phyloP scores from a whole-genome alignment of 2,113 vertebrate species.

The Hemiprocne comata region DNA sequence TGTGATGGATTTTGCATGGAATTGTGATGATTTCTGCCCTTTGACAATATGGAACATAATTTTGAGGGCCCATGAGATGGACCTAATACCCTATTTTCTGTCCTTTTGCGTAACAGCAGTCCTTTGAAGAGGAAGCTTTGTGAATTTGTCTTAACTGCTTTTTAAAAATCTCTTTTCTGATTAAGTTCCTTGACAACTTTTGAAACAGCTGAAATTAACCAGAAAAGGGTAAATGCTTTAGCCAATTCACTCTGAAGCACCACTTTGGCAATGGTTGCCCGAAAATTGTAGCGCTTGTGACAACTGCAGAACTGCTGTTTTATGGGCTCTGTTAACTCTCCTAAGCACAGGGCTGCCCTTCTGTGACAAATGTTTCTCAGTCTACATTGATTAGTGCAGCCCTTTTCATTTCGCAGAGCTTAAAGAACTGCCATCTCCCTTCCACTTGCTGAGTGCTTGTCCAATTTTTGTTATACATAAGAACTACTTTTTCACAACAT shows the following conservation, averaged over 20 bases:
- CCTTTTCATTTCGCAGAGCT: not conserved
- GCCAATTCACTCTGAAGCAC: not conserved
- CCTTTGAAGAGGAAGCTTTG: not conserved
- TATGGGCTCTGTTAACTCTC: not conserved
- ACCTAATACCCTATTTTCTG: not conserved
- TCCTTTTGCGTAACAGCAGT: not conserved
- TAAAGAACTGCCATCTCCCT: not conserved
- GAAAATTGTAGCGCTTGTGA: not conserved
- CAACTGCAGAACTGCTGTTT: not conserved
- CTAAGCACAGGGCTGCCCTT: not conserved
- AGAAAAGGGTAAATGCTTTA: not conserved
- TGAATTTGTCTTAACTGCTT: not conserved
- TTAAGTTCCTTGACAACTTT: not conserved
- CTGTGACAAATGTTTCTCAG: not conserved
- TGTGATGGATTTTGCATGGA: not conserved
- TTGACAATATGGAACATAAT: not conserved
- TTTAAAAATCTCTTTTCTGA: not conserved
- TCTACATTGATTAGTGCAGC: not conserved
- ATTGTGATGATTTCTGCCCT: conserved; percentile 6
- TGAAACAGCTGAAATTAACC: not conserved
- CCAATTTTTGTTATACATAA: not conserved
- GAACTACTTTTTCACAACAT: not conserved
- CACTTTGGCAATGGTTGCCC: not conserved
- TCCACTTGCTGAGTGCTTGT: not conserved
- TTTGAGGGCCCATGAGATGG: not conserved